Evolutionary conservation across 2,113 vertebrate species (phyloP), one percentile per base, ranked within the genome.

Genomic region (Hypomesus transpacificus): DNA sequence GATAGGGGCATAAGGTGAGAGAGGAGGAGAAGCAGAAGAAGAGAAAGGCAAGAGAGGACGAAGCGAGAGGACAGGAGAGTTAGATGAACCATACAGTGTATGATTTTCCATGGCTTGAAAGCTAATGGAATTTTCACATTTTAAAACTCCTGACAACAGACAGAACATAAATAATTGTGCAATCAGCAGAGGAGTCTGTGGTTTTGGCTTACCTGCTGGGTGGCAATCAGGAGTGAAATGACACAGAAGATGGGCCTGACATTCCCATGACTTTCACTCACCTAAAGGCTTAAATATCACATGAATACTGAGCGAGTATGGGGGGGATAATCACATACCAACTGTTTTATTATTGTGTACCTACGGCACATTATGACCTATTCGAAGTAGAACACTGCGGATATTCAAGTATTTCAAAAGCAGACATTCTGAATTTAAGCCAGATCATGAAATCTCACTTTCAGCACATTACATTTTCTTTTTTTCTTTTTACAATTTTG

Each of bases 181-280:
- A 75, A 73, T 67, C 62, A 66, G 60, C 21, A 50, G 28, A 3
- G 7, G 34, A 70, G 46, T 58, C 57, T 18, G 21, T 6, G 46
- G 52, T 67, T 66, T 66, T 9, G 46, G 34, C 0, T 50, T 52
- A 69, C 79, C 77, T 72, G 82, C 80, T 70, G 80, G 66, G 80
- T 14, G 60, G 54, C 71, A 79, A 59, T 85, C 84, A 75, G 0
- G 72, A 54, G 70, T 75, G 80, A 79, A 84, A 86, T 78, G 65
- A 46, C 65, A 68, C 78, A 61, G 59, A 56, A 34, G 71, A 78
- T 66, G 53, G 80, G 64, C 64, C 13, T 16, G 75, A 79, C 75
- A 72, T 74, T 74, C 70, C 3, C 0, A 11, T 31, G 70, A 75
- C 80, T 79, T 77, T 31, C 51, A 24, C 63, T 34, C 46, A 71